Evolutionary conservation across 2,888 invertebrate species (phyloP), one percentile per base, ranked within the genome.

Genomic region (Adineta ricciae): DNA sequence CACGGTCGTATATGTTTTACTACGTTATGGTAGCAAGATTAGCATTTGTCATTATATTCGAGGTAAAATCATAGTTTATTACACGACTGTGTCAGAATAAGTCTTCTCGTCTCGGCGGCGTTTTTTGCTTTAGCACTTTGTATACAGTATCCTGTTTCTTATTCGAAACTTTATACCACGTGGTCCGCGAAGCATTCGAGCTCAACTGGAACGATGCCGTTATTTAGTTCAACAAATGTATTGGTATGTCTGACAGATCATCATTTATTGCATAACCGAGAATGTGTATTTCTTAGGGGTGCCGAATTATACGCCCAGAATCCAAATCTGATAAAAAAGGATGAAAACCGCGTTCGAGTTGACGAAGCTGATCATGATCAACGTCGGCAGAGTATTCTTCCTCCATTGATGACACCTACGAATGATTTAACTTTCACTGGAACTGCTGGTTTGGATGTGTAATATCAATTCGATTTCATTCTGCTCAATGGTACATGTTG

Each of bases 41-140:
- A 54, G 86, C 86, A 46, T 86, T 86, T 64, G 41, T 86, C 38
- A 64, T 84, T 21, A 19, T 86, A 14, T 86, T 86, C 41, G 86
- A 86, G 38, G 85, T 85, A 85, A 56, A 46, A 46, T 8, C 11
- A 46, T 46, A 46, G 46, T 46, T 46, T 46, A n/a, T n/a, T n/a
- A n/a, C n/a, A n/a, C n/a, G n/a, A n/a, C n/a, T n/a, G n/a, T n/a
- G n/a, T n/a, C n/a, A n/a, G n/a, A n/a, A n/a, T n/a, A n/a, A n/a
- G n/a, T n/a, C n/a, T n/a, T n/a, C n/a, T n/a, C n/a, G n/a, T n/a
- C n/a, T n/a, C n/a, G n/a, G n/a, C n/a, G n/a, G n/a, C 11, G 46
- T 8, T 46, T 46, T 46, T 64, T 64, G 27, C 2, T 27, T 1
- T 56, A 64, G 64, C 78, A 78, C 11, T 78, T 78, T 78, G 78